A percentile compares a stretch with the other conserved stretches of the same genome.
Evolutionary conservation across 2,113 vertebrate species (phyloP).

Genomic region (Myiagra hebetior): DNA sequence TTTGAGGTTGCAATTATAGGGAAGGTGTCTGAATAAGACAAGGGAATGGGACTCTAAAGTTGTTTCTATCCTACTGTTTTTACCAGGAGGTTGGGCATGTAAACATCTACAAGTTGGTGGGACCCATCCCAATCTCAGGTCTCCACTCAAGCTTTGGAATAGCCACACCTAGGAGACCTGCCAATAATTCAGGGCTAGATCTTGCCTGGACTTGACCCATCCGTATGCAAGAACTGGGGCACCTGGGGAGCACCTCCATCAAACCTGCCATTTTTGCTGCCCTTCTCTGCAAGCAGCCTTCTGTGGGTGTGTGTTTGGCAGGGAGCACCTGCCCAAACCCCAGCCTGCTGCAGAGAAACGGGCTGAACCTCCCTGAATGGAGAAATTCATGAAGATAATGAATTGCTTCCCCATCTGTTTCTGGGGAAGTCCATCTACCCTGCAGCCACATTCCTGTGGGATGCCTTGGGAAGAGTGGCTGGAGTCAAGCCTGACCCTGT

Average conservation of each 20-base stretch:
- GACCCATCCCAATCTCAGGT: fast-evolving
- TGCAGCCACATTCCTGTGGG: neutral
- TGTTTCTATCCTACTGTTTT: neutral
- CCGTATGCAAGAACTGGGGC: neutral
- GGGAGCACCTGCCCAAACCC: neutral
- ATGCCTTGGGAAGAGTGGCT: neutral
- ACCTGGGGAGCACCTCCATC: neutral
- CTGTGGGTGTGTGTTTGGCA: too few species aligned
- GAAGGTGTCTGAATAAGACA: neutral
- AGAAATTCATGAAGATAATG: neutral
- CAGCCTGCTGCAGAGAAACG: neutral
- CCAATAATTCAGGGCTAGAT: neutral
- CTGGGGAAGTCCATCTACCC: neutral
- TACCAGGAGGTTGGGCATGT: neutral
- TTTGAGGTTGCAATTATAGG: neutral
- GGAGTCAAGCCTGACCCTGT: neutral
- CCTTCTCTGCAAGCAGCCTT: neutral
- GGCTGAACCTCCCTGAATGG: neutral
- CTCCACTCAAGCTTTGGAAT: neutral
- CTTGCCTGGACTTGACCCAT: neutral
- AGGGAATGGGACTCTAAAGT: neutral
- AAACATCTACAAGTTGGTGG: neutral
- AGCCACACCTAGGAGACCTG: neutral
- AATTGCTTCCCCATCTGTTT: neutral
- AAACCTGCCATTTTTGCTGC: neutral